Evolutionary conservation across 2,797 vertebrate genomes (phyloP).

Genomic region (Lithobates pipiens): DNA sequence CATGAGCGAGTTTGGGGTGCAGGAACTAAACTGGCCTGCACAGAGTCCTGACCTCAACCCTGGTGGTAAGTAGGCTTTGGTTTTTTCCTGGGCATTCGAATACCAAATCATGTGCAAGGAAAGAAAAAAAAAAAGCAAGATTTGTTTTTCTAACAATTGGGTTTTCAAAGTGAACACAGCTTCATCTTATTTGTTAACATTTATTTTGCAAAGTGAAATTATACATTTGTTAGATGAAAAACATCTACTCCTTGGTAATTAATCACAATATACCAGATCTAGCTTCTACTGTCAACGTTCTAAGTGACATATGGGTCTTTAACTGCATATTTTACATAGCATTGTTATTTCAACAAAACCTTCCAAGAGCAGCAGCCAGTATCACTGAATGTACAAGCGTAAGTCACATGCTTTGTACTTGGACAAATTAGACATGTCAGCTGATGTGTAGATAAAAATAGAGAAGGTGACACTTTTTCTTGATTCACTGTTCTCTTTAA

Average conservation of each 20-base stretch:
- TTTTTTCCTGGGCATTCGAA: too few relatives aligned
- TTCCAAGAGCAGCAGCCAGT: conserved; percentile 4
- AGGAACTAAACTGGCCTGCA: too few relatives aligned
- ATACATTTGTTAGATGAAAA: background rate
- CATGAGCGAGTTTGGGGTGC: too few relatives aligned
- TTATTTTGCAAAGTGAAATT: too few relatives aligned
- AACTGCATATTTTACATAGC: background rate
- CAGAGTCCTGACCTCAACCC: too few relatives aligned
- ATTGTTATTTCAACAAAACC: background rate
- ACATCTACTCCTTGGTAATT: background rate
- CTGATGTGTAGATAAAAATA: conserved; percentile 41
- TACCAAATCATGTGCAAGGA: too few relatives aligned
- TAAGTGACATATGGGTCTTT: conserved; percentile 22
- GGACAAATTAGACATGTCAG: conserved; percentile 31
- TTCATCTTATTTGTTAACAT: too few relatives aligned
- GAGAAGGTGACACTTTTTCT: conserved; percentile 30
- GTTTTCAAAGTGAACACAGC: too few relatives aligned
- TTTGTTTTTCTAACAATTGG: too few relatives aligned
- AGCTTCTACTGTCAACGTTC: background rate
- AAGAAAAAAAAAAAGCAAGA: too few relatives aligned
- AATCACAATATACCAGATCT: background rate
- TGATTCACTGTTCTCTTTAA: conserved; percentile 36
- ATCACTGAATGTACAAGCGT: conserved; percentile 39
- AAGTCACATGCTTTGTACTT: conserved; percentile 37
- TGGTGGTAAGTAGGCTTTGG: too few relatives aligned